phyloP scores from a whole-genome alignment of 2,113 vertebrate genomes.

The Myrmecophaga tridactyla region DNA sequence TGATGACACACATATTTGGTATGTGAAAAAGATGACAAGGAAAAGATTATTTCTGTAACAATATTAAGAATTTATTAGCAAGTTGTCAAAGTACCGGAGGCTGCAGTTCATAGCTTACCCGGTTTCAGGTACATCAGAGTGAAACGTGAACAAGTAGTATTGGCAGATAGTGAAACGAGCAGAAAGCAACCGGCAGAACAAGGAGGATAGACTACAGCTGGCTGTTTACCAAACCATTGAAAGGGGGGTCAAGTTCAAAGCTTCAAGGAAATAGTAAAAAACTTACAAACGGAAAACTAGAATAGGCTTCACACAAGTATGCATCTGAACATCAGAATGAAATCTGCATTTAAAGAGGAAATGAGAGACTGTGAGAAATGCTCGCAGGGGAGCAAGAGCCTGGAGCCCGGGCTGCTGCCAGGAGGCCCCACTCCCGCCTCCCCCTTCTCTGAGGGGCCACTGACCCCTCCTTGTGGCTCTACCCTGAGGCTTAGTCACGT shows the following conservation, averaged over 20 bases:
- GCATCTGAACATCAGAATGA: too few species aligned
- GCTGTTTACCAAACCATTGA: not conserved
- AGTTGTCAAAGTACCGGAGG: not conserved
- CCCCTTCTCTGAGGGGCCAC: accelerated
- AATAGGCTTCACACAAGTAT: not conserved
- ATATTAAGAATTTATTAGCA: not conserved
- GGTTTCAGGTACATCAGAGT: too few species aligned
- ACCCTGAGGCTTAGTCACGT: accelerated
- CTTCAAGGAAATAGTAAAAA: not conserved
- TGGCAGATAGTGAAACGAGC: not conserved
- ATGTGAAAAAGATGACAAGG: too few species aligned
- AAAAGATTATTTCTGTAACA: not conserved
- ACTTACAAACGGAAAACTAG: not conserved
- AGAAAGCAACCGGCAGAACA: not conserved
- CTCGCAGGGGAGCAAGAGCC: accelerated
- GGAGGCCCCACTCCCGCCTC: too few species aligned
- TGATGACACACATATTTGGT: accelerated
- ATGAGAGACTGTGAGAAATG: accelerated
- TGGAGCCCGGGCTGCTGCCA: not conserved
- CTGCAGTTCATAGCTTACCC: too few species aligned
- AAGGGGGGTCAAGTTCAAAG: not conserved
- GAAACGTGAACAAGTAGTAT: not conserved
- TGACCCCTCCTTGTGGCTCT: accelerated
- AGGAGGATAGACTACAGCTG: not conserved
- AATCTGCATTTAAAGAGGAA: not conserved